Percentiles rank a stretch among this genome's conserved stretches.
These are phyloP conservation scores for Oxystoma pomonae DNA, from an alignment of 2,888 invertebrate genomes.

Conservation along the genomic window DNA sequence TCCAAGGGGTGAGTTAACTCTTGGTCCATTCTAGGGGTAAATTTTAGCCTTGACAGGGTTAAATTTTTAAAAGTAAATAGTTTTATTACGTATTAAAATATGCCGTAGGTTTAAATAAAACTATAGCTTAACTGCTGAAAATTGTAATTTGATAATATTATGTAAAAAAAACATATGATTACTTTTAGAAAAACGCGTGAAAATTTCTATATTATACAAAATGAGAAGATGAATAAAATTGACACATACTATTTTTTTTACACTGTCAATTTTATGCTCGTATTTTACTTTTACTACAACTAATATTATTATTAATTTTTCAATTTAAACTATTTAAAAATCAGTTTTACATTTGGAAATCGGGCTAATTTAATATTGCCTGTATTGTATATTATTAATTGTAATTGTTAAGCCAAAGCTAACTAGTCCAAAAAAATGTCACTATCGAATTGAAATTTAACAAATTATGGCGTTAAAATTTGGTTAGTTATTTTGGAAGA, in stretches of 20 bases:
- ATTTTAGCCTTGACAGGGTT: no score
- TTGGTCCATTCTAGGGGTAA: no score
- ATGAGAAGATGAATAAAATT: conserved; percentile 32
- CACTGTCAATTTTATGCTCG: conserved; percentile 45
- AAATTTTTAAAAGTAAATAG: background rate
- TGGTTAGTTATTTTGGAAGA: no score
- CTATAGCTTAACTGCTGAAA: conserved; percentile 47
- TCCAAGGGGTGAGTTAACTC: no score
- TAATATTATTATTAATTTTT: no score
- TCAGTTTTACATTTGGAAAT: background rate
- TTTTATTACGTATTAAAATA: background rate
- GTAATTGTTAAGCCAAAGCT: background rate
- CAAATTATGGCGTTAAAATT: no score
- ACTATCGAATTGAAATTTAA: background rate
- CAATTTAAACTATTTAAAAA: background rate
- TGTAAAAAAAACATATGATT: conserved; percentile 45
- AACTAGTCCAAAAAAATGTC: background rate
- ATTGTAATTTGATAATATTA: conserved; percentile 37
- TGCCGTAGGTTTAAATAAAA: conserved; percentile 46
- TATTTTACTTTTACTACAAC: conserved; percentile 41
- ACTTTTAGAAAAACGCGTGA: conserved; percentile 44
- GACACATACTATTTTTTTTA: conserved; percentile 38
- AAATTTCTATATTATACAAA: conserved; percentile 36
- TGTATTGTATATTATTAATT: background rate
- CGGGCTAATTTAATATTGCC: background rate